These are phyloP conservation scores for Callaeas wilsoni DNA, from an alignment of 2,113 vertebrate species.

Conservation along the genomic window DNA sequence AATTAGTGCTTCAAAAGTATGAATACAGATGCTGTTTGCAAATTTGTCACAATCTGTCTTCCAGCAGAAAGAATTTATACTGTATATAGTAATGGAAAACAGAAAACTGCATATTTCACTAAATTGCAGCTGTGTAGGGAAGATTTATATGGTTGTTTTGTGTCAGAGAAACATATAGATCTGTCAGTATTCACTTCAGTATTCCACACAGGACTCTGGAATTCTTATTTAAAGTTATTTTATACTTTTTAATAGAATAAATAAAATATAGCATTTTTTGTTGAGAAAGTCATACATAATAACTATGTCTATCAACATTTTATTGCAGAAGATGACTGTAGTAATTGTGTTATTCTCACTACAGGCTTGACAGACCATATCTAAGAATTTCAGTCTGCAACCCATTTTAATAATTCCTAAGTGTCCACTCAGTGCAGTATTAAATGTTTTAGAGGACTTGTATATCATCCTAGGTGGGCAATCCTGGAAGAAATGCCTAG, in stretches of 20 bases:
- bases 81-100: conserved; percentile 80
- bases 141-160: conserved; percentile 76
- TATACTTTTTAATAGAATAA: conserved; percentile 61
- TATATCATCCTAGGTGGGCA: background rate
- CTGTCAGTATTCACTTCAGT: conserved; percentile 59
- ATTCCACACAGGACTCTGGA: conserved; percentile 12
- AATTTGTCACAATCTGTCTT: conserved; percentile 79
- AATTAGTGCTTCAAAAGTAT: conserved; percentile 80
- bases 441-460: background rate
- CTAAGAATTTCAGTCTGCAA: background rate
- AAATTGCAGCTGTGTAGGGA: conserved; percentile 72
- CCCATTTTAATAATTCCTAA: conserved; percentile 32
- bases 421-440: background rate
- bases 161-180: conserved; percentile 70
- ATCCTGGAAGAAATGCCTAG: background rate
- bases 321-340: conserved; percentile 29
- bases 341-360: conserved; percentile 41
- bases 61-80: conserved; percentile 76
- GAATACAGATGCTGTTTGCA: conserved; percentile 77
- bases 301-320: conserved; percentile 46
- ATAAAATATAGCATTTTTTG: conserved; percentile 36
- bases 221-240: conserved; percentile 63
- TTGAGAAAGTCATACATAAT: conserved; percentile 24
- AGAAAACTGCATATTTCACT: conserved; percentile 80
- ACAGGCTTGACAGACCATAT: background rate